Conservation (phyloP, 2,113 vertebrate genomes). For the Ascaphus truei region DNA sequence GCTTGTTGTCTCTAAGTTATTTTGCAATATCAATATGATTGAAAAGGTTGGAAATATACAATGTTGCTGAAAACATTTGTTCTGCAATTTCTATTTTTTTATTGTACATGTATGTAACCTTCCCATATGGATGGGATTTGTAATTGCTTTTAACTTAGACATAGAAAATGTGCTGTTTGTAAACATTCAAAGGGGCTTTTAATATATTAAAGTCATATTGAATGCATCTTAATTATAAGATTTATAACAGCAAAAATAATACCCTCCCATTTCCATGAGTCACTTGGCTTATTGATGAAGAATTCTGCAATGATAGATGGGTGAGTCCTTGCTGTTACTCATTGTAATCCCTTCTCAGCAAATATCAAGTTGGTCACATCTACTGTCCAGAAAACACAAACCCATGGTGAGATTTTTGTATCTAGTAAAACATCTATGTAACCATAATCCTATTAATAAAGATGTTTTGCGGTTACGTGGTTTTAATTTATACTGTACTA, state of each 20-base stretch:
- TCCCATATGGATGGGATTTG: neutral
- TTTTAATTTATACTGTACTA: too few relatives aligned
- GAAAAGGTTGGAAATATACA: neutral
- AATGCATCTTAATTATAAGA: constrained; percentile 5
- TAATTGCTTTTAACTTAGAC: constrained; percentile 14
- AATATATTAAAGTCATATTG: constrained; percentile 14
- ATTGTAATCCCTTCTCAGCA: neutral
- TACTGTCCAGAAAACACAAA: too few relatives aligned
- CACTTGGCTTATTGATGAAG: neutral
- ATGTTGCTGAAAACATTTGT: too few relatives aligned
- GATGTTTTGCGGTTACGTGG: neutral
- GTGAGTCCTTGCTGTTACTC: neutral
- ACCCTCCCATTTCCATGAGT: neutral
- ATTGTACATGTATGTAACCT: neutral
- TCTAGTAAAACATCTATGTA: neutral
- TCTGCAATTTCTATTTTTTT: neutral
- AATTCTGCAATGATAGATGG: neutral
- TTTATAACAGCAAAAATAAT: neutral
- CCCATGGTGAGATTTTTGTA: too few relatives aligned
- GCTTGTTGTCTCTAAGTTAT: neutral
- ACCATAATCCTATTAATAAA: neutral
- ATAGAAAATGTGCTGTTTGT: neutral
- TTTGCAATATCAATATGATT: neutral
- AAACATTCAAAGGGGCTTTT: constrained; percentile 3
- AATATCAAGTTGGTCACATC: too few relatives aligned